Base-by-base conservation (phyloP, 2,113 vertebrate genomes). In the Lynx canadensis region DNA sequence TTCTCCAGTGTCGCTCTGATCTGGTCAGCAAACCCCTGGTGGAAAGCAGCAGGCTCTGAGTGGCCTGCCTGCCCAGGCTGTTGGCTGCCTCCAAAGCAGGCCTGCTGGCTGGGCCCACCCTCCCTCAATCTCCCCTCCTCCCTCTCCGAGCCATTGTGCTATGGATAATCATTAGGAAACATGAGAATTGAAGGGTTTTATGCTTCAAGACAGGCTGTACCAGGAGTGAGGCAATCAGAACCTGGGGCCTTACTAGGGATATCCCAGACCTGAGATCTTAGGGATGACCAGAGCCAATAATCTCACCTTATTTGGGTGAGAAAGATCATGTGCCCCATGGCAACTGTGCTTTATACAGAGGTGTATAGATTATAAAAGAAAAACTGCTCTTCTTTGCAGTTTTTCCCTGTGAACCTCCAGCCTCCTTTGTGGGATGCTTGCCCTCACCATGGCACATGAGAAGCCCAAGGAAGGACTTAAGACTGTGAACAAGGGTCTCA, bases 31-130 rank as follows among this genome's bases (percentile, higher is more conserved):
- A 90, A 69, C 81, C 98, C 96, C 93, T 69, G 36, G 81, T 94
- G 96, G 76, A 92, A 96, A 96, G 89, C 94, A 96, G 97, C 94
- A 96, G 89, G 92, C 95, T 89, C 18, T 90, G 71, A 94, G 89
- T 4, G 9, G 74, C 45, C 85, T 96, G 96, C 87, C 96, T 94
- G 97, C 84, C 60, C 71, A 73, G 36, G 19, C n/a, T 1, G 3
- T 33, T 92, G 73, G 73, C 45, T 78, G 93, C 33, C 74, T 92
- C 80, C 3, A 66, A 92, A 82, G 82, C 87, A 48, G 85, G 31
- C 66, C 92, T 89, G 80, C 91, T 69, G 90, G 45, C 65, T 89
- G 21, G n/a, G 60, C 52, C 85, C 10, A 19, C 50, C 33, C 48
- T 57, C 48, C 38, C 36, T 36, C n/a, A 31, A 11, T 50, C 71